A percentile compares a stretch with the other conserved stretches of the same genome.
phyloP scores from a whole-genome alignment of 1,140 invertebrate species.

The Andricus grossulariae region DNA sequence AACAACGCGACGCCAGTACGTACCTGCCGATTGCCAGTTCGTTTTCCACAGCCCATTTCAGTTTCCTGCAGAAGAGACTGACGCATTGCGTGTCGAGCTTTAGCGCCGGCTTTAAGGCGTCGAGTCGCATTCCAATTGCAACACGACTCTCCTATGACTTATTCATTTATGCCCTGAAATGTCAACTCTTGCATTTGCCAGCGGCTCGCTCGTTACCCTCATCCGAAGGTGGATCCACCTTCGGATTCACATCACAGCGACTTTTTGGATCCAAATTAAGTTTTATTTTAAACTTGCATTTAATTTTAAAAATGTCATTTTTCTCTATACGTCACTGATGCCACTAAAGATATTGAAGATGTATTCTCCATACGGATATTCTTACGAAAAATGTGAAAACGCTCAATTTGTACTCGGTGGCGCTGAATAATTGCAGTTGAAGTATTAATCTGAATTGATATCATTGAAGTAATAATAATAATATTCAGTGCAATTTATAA shows the following conservation, averaged over 20 bases:
- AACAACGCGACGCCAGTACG: constrained; percentile 5
- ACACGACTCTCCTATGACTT: constrained; percentile 30
- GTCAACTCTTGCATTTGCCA: constrained; percentile 17
- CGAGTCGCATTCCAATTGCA: constrained; percentile 33
- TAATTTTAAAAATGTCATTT: neutral
- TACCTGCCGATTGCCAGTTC: neutral
- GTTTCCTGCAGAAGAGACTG: constrained; percentile 19
- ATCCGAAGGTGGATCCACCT: constrained; percentile 9
- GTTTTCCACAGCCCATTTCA: constrained; percentile 17
- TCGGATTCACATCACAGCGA: neutral
- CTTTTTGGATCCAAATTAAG: no score
- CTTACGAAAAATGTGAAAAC: no score
- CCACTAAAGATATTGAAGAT: no score
- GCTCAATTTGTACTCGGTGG: neutral
- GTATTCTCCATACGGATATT: no score
- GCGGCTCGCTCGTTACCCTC: neutral
- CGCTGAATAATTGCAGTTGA: constrained; percentile 30
- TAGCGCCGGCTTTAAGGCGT: constrained; percentile 33
- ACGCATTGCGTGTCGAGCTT: constrained; percentile 23
- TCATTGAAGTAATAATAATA: neutral
- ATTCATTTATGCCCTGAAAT: constrained; percentile 31
- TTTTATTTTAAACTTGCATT: no score
- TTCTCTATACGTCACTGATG: neutral
- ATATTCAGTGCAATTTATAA: neutral
- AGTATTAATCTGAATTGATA: constrained; percentile 21